phyloP scores from a whole-genome alignment of 2,797 vertebrate genomes.

The Manis javanica region DNA sequence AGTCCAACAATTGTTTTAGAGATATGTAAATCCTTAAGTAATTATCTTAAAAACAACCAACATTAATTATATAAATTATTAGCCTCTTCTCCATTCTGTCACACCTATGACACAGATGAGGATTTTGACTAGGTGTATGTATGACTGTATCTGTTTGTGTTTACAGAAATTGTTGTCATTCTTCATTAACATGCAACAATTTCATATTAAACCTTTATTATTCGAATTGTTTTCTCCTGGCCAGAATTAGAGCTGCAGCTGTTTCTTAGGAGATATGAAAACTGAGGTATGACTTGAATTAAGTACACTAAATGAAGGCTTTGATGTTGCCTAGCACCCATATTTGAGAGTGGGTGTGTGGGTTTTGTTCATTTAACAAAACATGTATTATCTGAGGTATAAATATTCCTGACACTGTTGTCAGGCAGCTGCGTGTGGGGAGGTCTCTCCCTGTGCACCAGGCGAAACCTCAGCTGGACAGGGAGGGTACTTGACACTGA shows the following conservation, averaged over 20 bases:
- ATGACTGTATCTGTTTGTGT: neutral
- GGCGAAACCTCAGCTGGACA: too few relatives aligned
- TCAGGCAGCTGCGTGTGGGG: too few relatives aligned
- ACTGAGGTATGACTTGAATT: neutral
- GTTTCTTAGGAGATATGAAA: neutral
- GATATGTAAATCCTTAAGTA: neutral
- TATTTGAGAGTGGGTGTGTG: neutral
- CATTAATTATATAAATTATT: neutral
- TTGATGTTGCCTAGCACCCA: neutral
- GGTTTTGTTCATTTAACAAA: neutral
- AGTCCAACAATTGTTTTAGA: neutral
- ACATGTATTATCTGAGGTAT: neutral
- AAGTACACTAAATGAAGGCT: neutral
- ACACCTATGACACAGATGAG: neutral
- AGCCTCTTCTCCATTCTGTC: neutral
- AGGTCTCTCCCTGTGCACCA: too few relatives aligned
- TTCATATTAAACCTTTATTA: neutral
- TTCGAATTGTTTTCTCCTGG: neutral
- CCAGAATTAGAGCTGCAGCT: neutral
- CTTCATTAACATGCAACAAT: neutral
- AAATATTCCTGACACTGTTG: neutral
- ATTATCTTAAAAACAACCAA: constrained; percentile 16
- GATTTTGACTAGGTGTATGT: neutral
- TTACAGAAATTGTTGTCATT: neutral
- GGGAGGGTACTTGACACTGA: too few relatives aligned